Conservation (phyloP, 2,113 vertebrate species). For the Uropsilus gracilis region DNA sequence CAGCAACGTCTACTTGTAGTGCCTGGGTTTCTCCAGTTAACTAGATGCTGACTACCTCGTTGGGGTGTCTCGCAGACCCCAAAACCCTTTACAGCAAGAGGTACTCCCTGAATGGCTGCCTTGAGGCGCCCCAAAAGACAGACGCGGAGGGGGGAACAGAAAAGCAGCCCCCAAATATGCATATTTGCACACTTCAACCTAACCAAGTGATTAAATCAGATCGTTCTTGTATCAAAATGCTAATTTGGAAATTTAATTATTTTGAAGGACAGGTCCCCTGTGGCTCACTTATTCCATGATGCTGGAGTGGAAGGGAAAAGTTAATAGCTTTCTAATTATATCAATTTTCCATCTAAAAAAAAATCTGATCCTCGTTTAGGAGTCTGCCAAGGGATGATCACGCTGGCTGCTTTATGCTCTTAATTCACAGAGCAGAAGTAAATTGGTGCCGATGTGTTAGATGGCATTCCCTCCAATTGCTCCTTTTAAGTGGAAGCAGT, state of each 20-base stretch:
- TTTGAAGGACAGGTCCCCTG: conserved; percentile 79
- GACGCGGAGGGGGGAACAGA: no score
- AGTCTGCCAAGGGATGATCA: conserved; percentile 63
- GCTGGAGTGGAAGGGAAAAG: conserved; percentile 52
- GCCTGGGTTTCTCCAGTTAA: not conserved
- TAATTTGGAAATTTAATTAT: conserved; percentile 85
- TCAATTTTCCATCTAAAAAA: conserved; percentile 74
- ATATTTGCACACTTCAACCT: conserved; percentile 65
- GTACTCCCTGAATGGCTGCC: no score
- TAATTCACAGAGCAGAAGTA: conserved; percentile 81
- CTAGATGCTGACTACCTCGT: rapidly evolving
- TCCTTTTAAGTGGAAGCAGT: conserved; percentile 63
- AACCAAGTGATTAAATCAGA: conserved; percentile 76
- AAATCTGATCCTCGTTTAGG: conserved; percentile 69
- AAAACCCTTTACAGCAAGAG: no score
- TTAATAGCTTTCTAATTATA: conserved; percentile 85
- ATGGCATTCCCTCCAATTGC: conserved; percentile 62
- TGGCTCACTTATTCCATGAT: conserved; percentile 75
- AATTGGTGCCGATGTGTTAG: conserved; percentile 72
- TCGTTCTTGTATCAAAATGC: conserved; percentile 76
- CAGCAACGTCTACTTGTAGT: rapidly evolving
- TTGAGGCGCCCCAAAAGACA: not conserved
- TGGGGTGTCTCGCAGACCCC: rapidly evolving
- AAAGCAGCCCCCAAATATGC: not conserved
- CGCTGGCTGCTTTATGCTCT: conserved; percentile 72